Percentiles rank a stretch among this genome's conserved stretches.
phyloP scores from a whole-genome alignment of 2,797 vertebrate genomes.

The Danio aesculapii region DNA sequence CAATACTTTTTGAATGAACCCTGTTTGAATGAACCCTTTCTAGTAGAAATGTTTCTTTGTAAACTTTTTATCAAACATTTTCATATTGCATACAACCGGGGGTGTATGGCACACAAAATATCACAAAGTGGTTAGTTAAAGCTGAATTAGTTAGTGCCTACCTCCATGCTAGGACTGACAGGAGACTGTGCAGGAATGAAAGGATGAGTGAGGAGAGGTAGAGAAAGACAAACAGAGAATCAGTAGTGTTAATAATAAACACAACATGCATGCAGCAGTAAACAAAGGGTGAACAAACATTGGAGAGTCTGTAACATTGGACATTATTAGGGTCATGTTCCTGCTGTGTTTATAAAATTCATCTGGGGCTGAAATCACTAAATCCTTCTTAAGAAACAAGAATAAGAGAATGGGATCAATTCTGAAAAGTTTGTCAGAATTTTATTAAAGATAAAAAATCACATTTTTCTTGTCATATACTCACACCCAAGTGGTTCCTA shows the following conservation, averaged over 20 bases:
- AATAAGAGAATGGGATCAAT: too few species aligned
- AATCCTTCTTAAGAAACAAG: too few species aligned
- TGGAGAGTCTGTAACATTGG: background rate
- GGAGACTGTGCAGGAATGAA: conserved; percentile 81
- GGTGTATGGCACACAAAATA: conserved; percentile 4
- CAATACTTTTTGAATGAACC: too few species aligned
- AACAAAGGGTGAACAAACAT: background rate
- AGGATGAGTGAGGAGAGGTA: conserved; percentile 22
- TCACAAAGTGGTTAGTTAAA: conserved; percentile 20
- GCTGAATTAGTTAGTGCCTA: conserved; percentile 73
- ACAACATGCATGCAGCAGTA: conserved; percentile 1
- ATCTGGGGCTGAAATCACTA: too few species aligned
- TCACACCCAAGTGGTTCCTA: too few species aligned
- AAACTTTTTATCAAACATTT: background rate
- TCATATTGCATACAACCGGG: background rate
- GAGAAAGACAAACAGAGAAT: conserved; percentile 20
- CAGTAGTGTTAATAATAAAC: conserved; percentile 33
- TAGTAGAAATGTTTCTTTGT: background rate
- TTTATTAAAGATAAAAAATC: too few species aligned
- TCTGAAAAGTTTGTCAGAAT: too few species aligned
- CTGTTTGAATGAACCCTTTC: too few species aligned
- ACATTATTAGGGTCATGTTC: background rate
- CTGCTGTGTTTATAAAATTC: background rate
- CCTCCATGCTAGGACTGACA: conserved; percentile 91
- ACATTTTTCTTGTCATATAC: too few species aligned